Evolutionary conservation across 2,888 invertebrate genomes (phyloP).

Genomic region (Calliphora vomitoria): DNA sequence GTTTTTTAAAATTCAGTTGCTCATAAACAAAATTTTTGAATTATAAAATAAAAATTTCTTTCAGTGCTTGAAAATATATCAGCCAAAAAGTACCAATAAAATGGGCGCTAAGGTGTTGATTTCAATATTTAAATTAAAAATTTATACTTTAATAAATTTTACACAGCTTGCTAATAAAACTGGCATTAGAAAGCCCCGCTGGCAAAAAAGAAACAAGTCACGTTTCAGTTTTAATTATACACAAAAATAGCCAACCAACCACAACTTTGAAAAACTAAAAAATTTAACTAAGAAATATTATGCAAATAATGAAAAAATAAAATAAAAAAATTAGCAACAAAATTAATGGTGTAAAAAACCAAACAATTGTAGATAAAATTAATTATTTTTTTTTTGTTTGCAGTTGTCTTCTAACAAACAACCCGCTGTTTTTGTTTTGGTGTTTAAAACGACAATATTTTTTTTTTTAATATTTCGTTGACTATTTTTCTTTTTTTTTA

Average conservation of each 20-base stretch:
- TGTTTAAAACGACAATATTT: slow-evolving; percentile 53
- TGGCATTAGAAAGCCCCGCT: slow-evolving; percentile 13
- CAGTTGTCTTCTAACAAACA: slow-evolving; percentile 3
- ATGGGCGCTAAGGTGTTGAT: slow-evolving; percentile 27
- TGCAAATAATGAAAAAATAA: slow-evolving; percentile 7
- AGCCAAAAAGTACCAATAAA: slow-evolving; percentile 14
- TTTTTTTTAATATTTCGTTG: slow-evolving; percentile 18
- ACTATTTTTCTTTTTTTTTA: slow-evolving; percentile 53
- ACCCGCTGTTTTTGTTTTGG: slow-evolving; percentile 30
- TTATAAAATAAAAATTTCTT: background rate
- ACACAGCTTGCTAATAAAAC: background rate
- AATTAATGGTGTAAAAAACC: slow-evolving; percentile 47
- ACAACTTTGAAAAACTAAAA: slow-evolving; percentile 2
- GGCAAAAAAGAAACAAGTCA: slow-evolving; percentile 46
- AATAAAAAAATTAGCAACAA: slow-evolving; percentile 37
- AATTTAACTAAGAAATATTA: slow-evolving; percentile 8
- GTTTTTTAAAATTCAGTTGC: too few relatives aligned
- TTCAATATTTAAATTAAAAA: slow-evolving; percentile 40
- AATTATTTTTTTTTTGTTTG: background rate
- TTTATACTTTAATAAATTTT: background rate
- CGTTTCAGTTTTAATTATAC: slow-evolving; percentile 46
- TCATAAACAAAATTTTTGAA: too few relatives aligned
- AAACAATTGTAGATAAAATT: slow-evolving; percentile 57
- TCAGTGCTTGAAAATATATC: slow-evolving; percentile 15
- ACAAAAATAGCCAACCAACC: slow-evolving; percentile 10